Evolutionary conservation across 2,888 invertebrate species (phyloP).

Genomic region (Drosophila melanosoma): DNA sequence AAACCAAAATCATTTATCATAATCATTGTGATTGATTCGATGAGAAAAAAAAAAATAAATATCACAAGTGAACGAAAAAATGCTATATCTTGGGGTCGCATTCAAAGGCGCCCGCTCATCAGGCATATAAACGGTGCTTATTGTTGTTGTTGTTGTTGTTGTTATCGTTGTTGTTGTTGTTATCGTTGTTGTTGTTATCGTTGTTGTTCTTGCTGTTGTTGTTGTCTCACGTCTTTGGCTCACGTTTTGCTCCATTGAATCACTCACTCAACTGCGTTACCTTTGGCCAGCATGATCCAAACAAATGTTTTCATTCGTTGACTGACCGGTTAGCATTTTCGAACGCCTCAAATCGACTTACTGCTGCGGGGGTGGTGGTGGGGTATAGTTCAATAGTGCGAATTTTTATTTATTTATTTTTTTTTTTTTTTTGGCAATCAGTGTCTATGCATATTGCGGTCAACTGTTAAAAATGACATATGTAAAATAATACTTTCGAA

Average conservation of each 20-base stretch:
- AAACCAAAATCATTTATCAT: constrained; percentile 82
- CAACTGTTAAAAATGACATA: constrained; percentile 28
- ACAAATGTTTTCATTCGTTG: constrained; percentile 71
- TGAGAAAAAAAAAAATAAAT: constrained; percentile 69
- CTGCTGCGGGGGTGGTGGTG: neutral
- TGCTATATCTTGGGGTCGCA: constrained; percentile 51
- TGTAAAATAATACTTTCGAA: constrained; percentile 55
- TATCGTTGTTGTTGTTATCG: constrained; percentile 28
- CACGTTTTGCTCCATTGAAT: constrained; percentile 77
- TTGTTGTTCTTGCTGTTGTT: constrained; percentile 38
- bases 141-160: constrained; percentile 43
- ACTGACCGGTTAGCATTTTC: constrained; percentile 75
- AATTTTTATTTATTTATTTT: constrained; percentile 25
- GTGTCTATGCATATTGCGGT: constrained; percentile 40
- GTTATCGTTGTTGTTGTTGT: constrained; percentile 30
- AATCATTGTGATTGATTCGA: constrained; percentile 84
- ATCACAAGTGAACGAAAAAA: constrained; percentile 68
- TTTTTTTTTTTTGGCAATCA: constrained; percentile 6
- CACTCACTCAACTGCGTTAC: constrained; percentile 61
- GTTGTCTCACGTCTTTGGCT: constrained; percentile 75
- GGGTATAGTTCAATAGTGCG: constrained; percentile 54
- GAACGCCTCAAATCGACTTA: constrained; percentile 60
- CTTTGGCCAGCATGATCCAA: constrained; percentile 62
- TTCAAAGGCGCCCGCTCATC: constrained; percentile 78
- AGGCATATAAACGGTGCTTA: constrained; percentile 75